These are phyloP conservation scores for Mythimna impura DNA, from an alignment of 2,888 invertebrate species.

Conservation along the genomic window DNA sequence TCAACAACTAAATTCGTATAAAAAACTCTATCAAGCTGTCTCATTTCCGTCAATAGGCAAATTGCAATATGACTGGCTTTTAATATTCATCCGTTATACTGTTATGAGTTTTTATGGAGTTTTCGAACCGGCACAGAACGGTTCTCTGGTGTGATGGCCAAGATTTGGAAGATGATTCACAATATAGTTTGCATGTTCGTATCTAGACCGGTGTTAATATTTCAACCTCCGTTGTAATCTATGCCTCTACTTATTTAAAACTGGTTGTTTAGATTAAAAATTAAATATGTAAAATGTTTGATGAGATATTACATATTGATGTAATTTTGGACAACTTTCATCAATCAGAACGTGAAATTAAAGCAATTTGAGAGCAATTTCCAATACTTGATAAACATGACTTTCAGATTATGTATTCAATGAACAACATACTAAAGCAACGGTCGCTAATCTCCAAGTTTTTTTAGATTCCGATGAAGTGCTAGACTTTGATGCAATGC, in stretches of 20 bases:
- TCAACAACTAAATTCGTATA: background rate
- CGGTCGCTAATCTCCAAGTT: background rate
- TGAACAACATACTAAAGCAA: slow-evolving; percentile 3
- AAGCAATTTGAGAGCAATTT: slow-evolving; percentile 9
- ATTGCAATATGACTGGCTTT: slow-evolving; percentile 47
- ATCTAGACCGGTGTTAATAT: slow-evolving; percentile 32
- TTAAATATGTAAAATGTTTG: slow-evolving; percentile 4
- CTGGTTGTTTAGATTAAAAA: slow-evolving; percentile 18
- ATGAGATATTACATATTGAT: slow-evolving; percentile 26
- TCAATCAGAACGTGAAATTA: slow-evolving; percentile 23
- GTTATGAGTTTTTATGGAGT: slow-evolving; percentile 59
- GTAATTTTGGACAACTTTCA: slow-evolving; percentile 19
- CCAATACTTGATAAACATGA: slow-evolving; percentile 10
- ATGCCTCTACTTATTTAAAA: slow-evolving; percentile 14
- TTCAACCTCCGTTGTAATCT: slow-evolving; percentile 16
- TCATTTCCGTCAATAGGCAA: slow-evolving; percentile 40
- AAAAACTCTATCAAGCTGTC: slow-evolving; percentile 14
- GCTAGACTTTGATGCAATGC: background rate
- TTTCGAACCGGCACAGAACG: slow-evolving; percentile 50
- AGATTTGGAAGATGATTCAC: slow-evolving; percentile 57
- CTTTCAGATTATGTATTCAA: slow-evolving; percentile 16
- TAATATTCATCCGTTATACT: slow-evolving; percentile 58
- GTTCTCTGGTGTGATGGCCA: slow-evolving; percentile 55
- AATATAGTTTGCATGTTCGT: slow-evolving; percentile 23
- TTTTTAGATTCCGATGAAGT: background rate